Percentiles rank a stretch among this genome's conserved stretches.
Conservation (phyloP, 1,140 invertebrate genomes). For the Batillaria attramentaria region DNA sequence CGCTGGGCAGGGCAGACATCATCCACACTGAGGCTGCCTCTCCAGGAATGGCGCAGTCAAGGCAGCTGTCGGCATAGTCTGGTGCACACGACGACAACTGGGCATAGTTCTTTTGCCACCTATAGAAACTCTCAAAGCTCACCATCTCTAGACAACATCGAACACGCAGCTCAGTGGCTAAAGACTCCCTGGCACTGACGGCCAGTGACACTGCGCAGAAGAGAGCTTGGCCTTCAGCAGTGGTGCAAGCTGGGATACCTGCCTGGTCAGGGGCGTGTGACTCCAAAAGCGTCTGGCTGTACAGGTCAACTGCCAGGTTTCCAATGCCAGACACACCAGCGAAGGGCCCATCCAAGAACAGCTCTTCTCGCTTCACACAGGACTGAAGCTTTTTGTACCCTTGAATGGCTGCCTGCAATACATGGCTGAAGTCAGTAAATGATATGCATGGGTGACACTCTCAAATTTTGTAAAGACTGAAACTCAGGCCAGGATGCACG, state of each 20-base stretch:
- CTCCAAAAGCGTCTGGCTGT: neutral
- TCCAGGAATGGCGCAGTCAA: conserved; percentile 18
- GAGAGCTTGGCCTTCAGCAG: conserved; percentile 37
- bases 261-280: neutral
- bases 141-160: conserved; percentile 43
- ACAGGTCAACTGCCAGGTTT: conserved; percentile 23
- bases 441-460: neutral
- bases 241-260: conserved; percentile 21
- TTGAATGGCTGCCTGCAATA: conserved; percentile 23
- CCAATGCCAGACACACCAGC: conserved; percentile 13
- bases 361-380: conserved; percentile 21
- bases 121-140: conserved; percentile 10
- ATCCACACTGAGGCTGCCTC: conserved; percentile 25
- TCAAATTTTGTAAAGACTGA: neutral
- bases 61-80: conserved; percentile 25
- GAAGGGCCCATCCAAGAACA: conserved; percentile 23
- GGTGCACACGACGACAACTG: conserved; percentile 1
- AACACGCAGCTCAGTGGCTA: conserved; percentile 35
- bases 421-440: neutral
- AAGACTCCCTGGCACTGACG: conserved; percentile 30
- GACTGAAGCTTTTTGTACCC: conserved; percentile 3
- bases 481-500: neutral
- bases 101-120: conserved; percentile 14
- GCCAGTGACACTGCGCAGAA: conserved; percentile 39
- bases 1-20: conserved; percentile 18